Percentiles rank a stretch among this genome's conserved stretches.
These are phyloP conservation scores for Trichomalopsis sarcophagae DNA, from an alignment of 1,140 invertebrate genomes.

Conservation along the genomic window DNA sequence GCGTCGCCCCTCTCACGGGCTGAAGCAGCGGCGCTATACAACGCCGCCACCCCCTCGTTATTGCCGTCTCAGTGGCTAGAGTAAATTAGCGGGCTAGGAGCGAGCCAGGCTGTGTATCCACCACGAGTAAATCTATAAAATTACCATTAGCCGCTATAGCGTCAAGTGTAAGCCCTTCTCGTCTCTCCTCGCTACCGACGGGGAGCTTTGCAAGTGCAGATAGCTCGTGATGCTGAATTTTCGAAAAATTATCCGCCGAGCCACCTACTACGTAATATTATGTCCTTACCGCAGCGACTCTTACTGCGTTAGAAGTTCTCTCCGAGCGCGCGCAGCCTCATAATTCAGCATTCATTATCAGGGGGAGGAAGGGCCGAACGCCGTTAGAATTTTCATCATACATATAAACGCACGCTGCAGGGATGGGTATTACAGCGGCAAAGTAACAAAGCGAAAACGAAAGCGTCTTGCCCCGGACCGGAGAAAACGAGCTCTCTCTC, in stretches of 20 bases:
- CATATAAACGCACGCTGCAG: neutral
- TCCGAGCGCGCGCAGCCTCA: neutral
- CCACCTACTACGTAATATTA: neutral
- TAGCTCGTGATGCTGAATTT: neutral
- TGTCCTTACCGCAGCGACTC: neutral
- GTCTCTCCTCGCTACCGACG: neutral
- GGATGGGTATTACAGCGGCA: too few relatives aligned
- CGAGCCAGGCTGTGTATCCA: neutral
- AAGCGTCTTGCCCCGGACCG: neutral
- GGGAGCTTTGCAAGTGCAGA: neutral
- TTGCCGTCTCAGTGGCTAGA: conserved; percentile 20
- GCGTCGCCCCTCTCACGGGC: neutral
- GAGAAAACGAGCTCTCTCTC: neutral
- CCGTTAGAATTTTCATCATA: conserved; percentile 22
- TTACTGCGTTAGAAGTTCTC: conserved; percentile 8
- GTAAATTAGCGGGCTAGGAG: conserved; percentile 33
- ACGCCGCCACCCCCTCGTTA: neutral
- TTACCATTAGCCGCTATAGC: conserved; percentile 36
- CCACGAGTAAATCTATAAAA: conserved; percentile 40
- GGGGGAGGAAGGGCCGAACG: neutral
- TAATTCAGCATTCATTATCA: conserved; percentile 10
- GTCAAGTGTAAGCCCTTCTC: conserved; percentile 10
- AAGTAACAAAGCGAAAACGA: conserved; percentile 36
- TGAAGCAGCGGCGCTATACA: neutral
- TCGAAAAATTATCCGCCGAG: neutral